Conservation (phyloP, 1,140 invertebrate genomes). For the Aricia agestis region DNA sequence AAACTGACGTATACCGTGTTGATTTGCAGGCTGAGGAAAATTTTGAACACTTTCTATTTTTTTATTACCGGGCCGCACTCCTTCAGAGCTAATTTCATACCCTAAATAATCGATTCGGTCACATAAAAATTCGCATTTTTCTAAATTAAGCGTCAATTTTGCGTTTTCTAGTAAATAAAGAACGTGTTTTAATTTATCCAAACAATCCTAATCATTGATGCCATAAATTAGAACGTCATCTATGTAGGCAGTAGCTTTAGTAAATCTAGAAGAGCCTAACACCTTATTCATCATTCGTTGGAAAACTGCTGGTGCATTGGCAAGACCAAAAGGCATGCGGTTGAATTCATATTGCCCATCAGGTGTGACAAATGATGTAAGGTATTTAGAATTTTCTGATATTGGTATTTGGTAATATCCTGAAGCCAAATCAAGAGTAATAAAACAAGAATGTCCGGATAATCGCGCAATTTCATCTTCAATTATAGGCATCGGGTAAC, state of each 20-base stretch:
- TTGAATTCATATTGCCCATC: slow-evolving; percentile 32
- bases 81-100: slow-evolving; percentile 14
- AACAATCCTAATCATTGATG: background rate
- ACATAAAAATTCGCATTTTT: slow-evolving; percentile 7
- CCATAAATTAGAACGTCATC: slow-evolving; percentile 15
- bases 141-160: background rate
- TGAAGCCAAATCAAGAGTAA: slow-evolving; percentile 25
- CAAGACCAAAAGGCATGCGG: slow-evolving; percentile 27
- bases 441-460: slow-evolving; percentile 25
- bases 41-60: slow-evolving; percentile 16
- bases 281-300: slow-evolving; percentile 25
- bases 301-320: slow-evolving; percentile 26
- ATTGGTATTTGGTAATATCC: slow-evolving; percentile 34
- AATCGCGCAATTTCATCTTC: slow-evolving; percentile 30
- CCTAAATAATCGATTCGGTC: slow-evolving; percentile 12
- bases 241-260: slow-evolving; percentile 3
- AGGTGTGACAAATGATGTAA: slow-evolving; percentile 29
- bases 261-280: slow-evolving; percentile 5
- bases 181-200: slow-evolving; percentile 6
- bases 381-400: slow-evolving; percentile 1
- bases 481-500: slow-evolving; percentile 30
- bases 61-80: background rate
- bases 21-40: slow-evolving; percentile 33
- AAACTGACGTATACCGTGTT: slow-evolving; percentile 26
- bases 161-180: slow-evolving; percentile 7